These are phyloP conservation scores for Porites rus DNA, from an alignment of 92 coral and sea anemone genomes.

Conservation along the genomic window DNA sequence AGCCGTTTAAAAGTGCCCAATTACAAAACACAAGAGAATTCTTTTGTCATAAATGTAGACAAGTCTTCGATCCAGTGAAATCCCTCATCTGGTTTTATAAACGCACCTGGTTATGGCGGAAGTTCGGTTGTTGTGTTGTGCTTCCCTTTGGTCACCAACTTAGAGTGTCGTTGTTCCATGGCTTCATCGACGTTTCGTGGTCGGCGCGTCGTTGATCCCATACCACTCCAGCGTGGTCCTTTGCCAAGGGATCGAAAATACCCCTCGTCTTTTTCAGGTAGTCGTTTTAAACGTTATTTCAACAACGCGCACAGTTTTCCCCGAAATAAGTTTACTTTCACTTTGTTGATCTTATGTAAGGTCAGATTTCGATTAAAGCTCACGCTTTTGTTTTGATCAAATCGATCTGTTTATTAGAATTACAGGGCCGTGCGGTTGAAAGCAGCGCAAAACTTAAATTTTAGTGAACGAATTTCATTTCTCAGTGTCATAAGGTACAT, in stretches of 20 bases:
- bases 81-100: background rate
- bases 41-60: background rate
- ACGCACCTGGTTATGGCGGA: constrained; percentile 41
- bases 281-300: background rate
- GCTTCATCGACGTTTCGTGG: constrained; percentile 84
- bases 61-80: background rate
- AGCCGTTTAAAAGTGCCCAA: constrained; percentile 19
- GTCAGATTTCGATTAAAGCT: background rate
- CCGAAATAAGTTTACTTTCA: background rate
- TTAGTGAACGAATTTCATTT: too few relatives aligned
- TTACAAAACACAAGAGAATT: constrained; percentile 9
- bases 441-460: too few relatives aligned
- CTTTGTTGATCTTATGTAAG: background rate
- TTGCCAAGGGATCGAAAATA: constrained; percentile 66
- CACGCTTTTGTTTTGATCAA: constrained; percentile 32
- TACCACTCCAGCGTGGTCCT: constrained; percentile 77
- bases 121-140: constrained; percentile 28
- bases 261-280: constrained; percentile 80
- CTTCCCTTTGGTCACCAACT: constrained; percentile 7
- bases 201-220: constrained; percentile 83
- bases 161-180: constrained; percentile 37
- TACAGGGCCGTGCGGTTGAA: background rate
- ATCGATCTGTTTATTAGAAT: constrained; percentile 18
- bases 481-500: background rate
- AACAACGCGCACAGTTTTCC: background rate